A percentile compares a stretch with the other conserved stretches of the same genome.
These are phyloP conservation scores for Megaceryle torquata DNA, from an alignment of 2,113 vertebrate species.

Conservation along the genomic window DNA sequence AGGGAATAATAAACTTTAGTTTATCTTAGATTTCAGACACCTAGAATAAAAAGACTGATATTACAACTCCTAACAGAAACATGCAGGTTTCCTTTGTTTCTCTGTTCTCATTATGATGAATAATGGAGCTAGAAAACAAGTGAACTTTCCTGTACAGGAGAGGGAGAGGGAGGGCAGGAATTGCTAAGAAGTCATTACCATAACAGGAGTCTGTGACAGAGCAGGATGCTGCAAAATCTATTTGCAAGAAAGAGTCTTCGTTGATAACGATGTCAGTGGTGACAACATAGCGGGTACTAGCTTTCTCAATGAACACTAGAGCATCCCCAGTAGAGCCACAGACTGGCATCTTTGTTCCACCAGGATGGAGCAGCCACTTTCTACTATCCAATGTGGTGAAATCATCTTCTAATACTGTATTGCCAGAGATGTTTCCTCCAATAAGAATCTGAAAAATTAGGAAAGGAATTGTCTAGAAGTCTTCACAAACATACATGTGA, in stretches of 20 bases:
- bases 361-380: conserved; percentile 96
- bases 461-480: neutral
- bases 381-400: conserved; percentile 88
- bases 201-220: conserved; percentile 97
- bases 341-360: conserved; percentile 94
- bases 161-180: neutral
- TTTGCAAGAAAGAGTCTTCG: conserved; percentile 93
- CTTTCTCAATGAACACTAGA: conserved; percentile 97
- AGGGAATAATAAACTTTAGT: neutral
- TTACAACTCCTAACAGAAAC: neutral
- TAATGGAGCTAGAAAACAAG: neutral
- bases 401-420: conserved; percentile 93
- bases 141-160: neutral
- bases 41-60: neutral
- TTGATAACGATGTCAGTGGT: conserved; percentile 94
- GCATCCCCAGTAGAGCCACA: conserved; percentile 93
- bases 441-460: conserved; percentile 85
- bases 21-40: neutral
- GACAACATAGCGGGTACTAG: conserved; percentile 93
- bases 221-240: conserved; percentile 97
- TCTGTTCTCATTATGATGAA: neutral
- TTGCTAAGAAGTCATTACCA: conserved; percentile 74
- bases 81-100: neutral
- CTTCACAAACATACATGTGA: neutral
- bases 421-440: conserved; percentile 94